These are phyloP conservation scores for Ophiothrix spiculata DNA, from an alignment of 35 echinoderm and acorn worm species.

Conservation along the genomic window DNA sequence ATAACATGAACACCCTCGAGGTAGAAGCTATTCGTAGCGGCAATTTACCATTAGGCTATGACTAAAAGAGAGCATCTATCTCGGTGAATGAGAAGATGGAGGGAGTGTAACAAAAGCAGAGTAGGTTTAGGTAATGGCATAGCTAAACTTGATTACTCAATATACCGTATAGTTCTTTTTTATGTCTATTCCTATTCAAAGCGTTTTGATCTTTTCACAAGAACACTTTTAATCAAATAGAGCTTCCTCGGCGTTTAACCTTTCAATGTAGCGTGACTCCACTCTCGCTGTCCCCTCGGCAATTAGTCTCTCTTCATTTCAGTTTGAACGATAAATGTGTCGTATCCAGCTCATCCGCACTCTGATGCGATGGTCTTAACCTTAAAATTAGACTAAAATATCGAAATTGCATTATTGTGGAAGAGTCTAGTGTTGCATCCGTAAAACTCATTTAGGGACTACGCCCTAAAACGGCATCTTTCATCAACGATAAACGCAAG, in stretches of 20 bases:
- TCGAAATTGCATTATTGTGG: not conserved
- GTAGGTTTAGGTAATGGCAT: not conserved
- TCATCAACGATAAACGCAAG: constrained; percentile 10
- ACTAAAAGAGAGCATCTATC: constrained; percentile 15
- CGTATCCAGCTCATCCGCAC: not conserved
- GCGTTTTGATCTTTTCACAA: constrained; percentile 9
- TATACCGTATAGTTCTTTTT: not conserved
- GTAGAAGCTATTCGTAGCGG: not conserved
- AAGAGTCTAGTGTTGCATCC: constrained; percentile 1
- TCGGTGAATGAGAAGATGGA: not conserved
- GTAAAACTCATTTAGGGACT: constrained; percentile 4
- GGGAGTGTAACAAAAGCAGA: not conserved
- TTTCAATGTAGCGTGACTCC: constrained; percentile 12
- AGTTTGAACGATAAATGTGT: not conserved
- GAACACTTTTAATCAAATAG: constrained; percentile 14
- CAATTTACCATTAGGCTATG: not conserved
- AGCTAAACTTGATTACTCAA: constrained; percentile 12
- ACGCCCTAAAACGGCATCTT: constrained; percentile 12
- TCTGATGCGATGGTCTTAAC: not conserved
- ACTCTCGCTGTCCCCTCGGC: not conserved
- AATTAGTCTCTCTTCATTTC: constrained; percentile 12
- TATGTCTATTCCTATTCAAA: not conserved
- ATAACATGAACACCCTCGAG: constrained; percentile 2
- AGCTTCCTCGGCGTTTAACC: constrained; percentile 14
- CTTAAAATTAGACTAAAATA: not conserved